Percentiles rank a stretch among this genome's conserved stretches.
These are phyloP conservation scores for Montipora capitata DNA, from an alignment of 92 coral and sea anemone species.

Conservation along the genomic window DNA sequence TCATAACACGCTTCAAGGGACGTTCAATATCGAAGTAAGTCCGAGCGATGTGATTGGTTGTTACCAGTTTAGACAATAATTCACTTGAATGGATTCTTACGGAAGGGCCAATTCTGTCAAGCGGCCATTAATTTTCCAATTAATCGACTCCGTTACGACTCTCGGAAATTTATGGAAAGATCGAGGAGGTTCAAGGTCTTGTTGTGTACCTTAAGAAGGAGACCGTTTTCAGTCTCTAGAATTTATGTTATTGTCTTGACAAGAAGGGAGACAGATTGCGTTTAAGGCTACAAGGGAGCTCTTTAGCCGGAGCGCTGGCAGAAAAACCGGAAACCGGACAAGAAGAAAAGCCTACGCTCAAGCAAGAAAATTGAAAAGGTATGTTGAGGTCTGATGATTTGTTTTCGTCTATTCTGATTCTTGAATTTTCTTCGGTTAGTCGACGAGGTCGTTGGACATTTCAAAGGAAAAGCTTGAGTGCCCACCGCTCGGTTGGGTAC, in stretches of 20 bases:
- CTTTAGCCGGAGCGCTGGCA: background rate
- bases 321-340: background rate
- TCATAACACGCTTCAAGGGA: conserved; percentile 58
- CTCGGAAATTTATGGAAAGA: conserved; percentile 29
- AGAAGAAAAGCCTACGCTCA: background rate
- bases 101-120: conserved; percentile 20
- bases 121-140: conserved; percentile 51
- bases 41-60: conserved; percentile 20
- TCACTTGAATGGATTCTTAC: conserved; percentile 20
- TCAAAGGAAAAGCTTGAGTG: background rate
- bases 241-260: background rate
- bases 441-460: background rate
- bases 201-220: background rate
- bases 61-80: conserved; percentile 9
- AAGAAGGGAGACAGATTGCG: background rate
- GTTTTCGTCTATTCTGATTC: background rate
- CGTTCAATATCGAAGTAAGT: background rate
- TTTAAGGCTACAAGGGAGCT: background rate
- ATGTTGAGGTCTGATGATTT: background rate
- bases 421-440: background rate
- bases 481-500: background rate
- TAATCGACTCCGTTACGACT: conserved; percentile 22
- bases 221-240: conserved; percentile 17
- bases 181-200: conserved; percentile 10
- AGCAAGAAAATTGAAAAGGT: conserved; percentile 6